Evolutionary conservation across 2,113 vertebrate genomes (phyloP), one percentile per base, ranked within the genome.

Genomic region (Geococcyx californianus): DNA sequence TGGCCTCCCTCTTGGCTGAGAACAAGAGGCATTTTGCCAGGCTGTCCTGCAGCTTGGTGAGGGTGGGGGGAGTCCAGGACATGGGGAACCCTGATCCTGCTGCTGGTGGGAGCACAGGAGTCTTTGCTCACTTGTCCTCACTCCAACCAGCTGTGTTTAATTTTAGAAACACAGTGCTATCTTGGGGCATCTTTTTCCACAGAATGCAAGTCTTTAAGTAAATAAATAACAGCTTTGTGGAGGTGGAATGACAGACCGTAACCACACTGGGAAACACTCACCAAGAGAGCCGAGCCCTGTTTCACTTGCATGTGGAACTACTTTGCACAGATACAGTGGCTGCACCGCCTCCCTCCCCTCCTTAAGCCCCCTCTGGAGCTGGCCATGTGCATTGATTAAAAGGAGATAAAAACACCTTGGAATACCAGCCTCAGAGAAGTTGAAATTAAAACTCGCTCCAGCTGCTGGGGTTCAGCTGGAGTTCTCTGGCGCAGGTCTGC

Each of bases 141-240:
- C 49, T 90, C 55, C 68, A 84, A 84, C 63, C 96, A 96, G 93
- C 93, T 97, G 96, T 63, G 85, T 95, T 96, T 97, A 95, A 97
- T 97, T 97, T 96, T 96, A 95, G 96, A 93, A 95, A 92, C 52
- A 31, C 77, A 62, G 86, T 75, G 69, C 91, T 96, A 97, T 97
- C 96, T 97, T 93, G 82, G 92, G 93, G 90, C 96, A 97, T 97
- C 96, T 95, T 95, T 95, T 97, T 95, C 95, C 92, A 81, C 12
- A 80, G 97, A 97, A 97, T 97, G 95, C 89, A 83, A 94, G 86
- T 85, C 91, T 94, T 94, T 93, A 94, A 95, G 96, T 92, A 96
- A 97, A 97, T 95, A 97, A 97, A 95, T 96, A 97, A 92, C 96
- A 96, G 90, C 86, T 97, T 96, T 90, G 79, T 82, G 77, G 87